phyloP scores from a whole-genome alignment of 2,888 invertebrate genomes.

The Luffia ferchaultella region DNA sequence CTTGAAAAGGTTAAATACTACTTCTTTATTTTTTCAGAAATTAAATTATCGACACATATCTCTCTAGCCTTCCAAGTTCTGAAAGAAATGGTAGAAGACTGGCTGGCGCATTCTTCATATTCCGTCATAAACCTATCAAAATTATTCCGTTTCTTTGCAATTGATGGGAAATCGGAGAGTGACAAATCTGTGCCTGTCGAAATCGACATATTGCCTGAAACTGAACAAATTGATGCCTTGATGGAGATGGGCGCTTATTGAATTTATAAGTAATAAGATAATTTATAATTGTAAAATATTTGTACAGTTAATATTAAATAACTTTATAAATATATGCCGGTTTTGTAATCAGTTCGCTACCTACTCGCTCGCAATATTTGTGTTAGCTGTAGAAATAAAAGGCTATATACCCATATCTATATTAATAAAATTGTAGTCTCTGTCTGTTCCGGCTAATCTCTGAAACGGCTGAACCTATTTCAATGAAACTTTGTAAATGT shows the following conservation, averaged over 20 bases:
- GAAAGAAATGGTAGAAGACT: conserved; percentile 73
- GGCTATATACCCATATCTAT: too few species aligned
- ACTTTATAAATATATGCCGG: not conserved
- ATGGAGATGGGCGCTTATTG: conserved; percentile 49
- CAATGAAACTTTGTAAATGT: too few species aligned
- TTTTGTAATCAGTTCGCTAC: too few species aligned
- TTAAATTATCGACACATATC: conserved; percentile 52
- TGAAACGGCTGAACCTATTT: too few species aligned
- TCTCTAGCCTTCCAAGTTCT: conserved; percentile 68
- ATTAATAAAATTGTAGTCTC: too few species aligned
- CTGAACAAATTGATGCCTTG: conserved; percentile 52
- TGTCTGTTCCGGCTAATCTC: too few species aligned
- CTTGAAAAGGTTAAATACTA: too few species aligned
- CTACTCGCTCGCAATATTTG: too few species aligned
- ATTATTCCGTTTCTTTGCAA: conserved; percentile 56
- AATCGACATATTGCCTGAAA: conserved; percentile 52
- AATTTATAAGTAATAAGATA: conserved; percentile 10
- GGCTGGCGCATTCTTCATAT: conserved; percentile 73
- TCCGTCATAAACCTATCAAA: conserved; percentile 70
- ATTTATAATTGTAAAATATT: not conserved
- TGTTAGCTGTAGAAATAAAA: too few species aligned
- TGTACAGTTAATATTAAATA: not conserved
- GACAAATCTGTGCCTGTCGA: conserved; percentile 39
- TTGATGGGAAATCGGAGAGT: conserved; percentile 34
- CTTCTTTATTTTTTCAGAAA: conserved; percentile 62